Evolutionary conservation across 2,113 vertebrate genomes (phyloP).

Genomic region (Spea multiplicata): DNA sequence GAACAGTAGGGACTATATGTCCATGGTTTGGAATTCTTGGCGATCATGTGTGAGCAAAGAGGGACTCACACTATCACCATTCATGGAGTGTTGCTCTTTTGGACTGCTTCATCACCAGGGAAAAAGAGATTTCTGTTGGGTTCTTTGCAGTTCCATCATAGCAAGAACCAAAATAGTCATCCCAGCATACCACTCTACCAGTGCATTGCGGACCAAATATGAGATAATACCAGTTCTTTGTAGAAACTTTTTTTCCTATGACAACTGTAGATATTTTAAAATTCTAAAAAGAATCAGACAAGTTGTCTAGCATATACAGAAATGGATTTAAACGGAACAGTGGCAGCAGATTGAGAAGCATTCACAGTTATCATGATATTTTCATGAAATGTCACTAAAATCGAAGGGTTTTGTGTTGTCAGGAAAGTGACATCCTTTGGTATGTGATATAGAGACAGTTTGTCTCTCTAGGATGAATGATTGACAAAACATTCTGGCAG

Average conservation of each 20-base stretch:
- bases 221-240: too few relatives aligned
- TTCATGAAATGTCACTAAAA: constrained; percentile 23
- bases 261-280: not conserved
- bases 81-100: too few relatives aligned
- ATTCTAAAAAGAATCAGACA: not conserved
- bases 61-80: too few relatives aligned
- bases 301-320: not conserved
- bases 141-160: too few relatives aligned
- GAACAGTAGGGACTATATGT: too few relatives aligned
- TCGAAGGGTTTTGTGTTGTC: constrained; percentile 18
- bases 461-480: constrained; percentile 32
- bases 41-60: too few relatives aligned
- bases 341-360: constrained; percentile 13
- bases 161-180: too few relatives aligned
- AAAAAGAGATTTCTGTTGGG: too few relatives aligned
- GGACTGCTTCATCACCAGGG: too few relatives aligned
- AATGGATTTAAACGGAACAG: not conserved
- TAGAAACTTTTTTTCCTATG: not conserved
- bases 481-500: constrained; percentile 37
- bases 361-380: not conserved
- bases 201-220: too few relatives aligned
- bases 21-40: too few relatives aligned
- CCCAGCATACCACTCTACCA: too few relatives aligned
- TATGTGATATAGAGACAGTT: constrained; percentile 37
- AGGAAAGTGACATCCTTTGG: constrained; percentile 33